These are phyloP conservation scores for Tympanoctomys barrerae DNA, from an alignment of 2,797 vertebrate genomes.

Conservation along the genomic window DNA sequence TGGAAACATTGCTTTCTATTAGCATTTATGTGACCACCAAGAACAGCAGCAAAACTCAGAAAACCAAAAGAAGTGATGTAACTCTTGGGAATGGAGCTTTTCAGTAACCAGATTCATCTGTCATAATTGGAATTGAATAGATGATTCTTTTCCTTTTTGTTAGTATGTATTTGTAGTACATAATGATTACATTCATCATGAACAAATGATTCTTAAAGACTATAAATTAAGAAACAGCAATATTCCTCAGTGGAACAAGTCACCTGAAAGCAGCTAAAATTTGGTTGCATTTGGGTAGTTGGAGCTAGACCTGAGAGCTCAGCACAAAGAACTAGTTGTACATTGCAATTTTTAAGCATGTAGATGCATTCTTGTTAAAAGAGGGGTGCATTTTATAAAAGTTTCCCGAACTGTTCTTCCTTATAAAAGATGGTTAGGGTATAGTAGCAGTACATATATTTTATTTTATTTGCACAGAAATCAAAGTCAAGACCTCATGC, in stretches of 20 bases:
- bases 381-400: not conserved
- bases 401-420: not conserved
- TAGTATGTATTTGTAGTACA: not conserved
- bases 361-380: not conserved
- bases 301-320: not conserved
- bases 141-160: not conserved
- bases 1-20: not conserved
- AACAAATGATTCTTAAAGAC: not conserved
- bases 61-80: not conserved
- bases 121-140: not conserved
- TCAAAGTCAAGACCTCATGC: too few species aligned
- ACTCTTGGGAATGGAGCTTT: not conserved
- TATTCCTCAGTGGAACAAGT: not conserved
- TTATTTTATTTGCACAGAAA: too few species aligned
- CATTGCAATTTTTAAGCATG: slow-evolving; percentile 21
- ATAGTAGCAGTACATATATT: not conserved
- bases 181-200: not conserved
- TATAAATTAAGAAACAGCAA: not conserved
- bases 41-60: not conserved
- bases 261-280: not conserved
- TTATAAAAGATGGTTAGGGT: slow-evolving; percentile 42
- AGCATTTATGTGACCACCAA: not conserved
- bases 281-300: not conserved
- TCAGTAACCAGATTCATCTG: not conserved
- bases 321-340: not conserved